Evolutionary conservation across 2,888 invertebrate species (phyloP), one percentile per base, ranked within the genome.

Genomic region (Cephus nigrinus): DNA sequence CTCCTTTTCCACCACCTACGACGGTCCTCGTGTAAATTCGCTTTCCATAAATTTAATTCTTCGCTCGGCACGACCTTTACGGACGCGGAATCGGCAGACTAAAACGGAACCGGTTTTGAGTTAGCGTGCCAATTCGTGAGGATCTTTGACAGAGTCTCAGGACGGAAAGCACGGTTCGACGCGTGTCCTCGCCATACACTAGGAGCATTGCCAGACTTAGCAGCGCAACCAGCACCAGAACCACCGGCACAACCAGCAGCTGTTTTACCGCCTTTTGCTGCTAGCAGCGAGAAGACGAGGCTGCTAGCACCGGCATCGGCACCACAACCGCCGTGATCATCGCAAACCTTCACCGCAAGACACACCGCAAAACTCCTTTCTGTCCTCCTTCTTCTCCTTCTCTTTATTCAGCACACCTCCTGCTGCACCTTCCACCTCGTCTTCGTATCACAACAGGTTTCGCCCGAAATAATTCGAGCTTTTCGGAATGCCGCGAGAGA

Each of bases 91-190:
- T 87, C 88, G 84, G 85, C 87, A 82, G 84, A 86, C 86, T 86
- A 86, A 88, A 89, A 87, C 88, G 85, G 87, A 90, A 90, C 90
- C 90, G 90, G 90, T 90, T 90, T 90, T 78, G 78, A 78, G 81
- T 81, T 5, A 40, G 40, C 40, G 40, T 15, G 40, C 2, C 40
- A 15, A 40, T 40, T 15, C 40, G 40, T 5, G 5, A 15, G 15
- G 40, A 40, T 15, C 40, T 40, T 40, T 15, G 15, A 40, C 40
- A 40, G 40, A 40, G 40, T 40, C 40, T 40, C 40, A 40, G 40
- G 40, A 40, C 40, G 40, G 15, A 40, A 40, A 15, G 40, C 40
- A 40, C 15, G 15, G 40, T 40, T 40, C 40, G 40, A 15, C 40
- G 40, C 15, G 40, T 40, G 15, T 40, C 40, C 40, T 40, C 40